phyloP scores from a whole-genome alignment of 2,797 vertebrate species.

The Rhynchotus rufescens region DNA sequence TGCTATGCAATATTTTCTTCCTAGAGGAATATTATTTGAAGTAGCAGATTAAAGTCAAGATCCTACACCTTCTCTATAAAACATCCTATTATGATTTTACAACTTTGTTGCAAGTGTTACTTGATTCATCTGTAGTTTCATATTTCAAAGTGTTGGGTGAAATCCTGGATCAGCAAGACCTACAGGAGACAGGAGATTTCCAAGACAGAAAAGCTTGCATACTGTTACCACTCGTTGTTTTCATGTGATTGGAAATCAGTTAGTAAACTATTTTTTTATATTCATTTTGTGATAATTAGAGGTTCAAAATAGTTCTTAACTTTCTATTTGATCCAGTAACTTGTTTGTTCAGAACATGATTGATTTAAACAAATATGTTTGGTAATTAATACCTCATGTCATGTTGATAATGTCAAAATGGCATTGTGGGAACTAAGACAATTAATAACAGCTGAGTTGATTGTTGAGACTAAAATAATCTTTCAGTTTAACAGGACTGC shows the following conservation, averaged over 20 bases:
- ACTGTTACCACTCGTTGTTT: background rate
- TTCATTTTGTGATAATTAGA: background rate
- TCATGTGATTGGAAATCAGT: rapidly evolving
- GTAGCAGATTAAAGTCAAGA: background rate
- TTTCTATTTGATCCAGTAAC: background rate
- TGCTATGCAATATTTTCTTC: background rate
- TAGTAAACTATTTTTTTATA: background rate
- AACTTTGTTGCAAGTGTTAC: background rate
- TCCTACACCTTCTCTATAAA: background rate
- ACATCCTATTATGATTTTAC: background rate
- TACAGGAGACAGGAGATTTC: background rate
- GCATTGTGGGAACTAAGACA: background rate
- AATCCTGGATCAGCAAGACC: background rate
- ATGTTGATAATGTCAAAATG: background rate
- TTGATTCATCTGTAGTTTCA: background rate
- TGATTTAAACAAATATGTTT: background rate
- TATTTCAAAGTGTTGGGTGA: background rate
- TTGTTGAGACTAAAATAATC: background rate
- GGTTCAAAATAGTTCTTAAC: background rate
- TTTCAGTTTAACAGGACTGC: background rate
- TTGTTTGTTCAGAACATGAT: background rate
- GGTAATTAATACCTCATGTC: background rate
- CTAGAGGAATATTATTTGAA: background rate
- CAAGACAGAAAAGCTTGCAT: background rate
- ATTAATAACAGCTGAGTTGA: background rate